Base-by-base conservation (phyloP, 2,113 vertebrate species). In the Rhabdornis inornatus region DNA sequence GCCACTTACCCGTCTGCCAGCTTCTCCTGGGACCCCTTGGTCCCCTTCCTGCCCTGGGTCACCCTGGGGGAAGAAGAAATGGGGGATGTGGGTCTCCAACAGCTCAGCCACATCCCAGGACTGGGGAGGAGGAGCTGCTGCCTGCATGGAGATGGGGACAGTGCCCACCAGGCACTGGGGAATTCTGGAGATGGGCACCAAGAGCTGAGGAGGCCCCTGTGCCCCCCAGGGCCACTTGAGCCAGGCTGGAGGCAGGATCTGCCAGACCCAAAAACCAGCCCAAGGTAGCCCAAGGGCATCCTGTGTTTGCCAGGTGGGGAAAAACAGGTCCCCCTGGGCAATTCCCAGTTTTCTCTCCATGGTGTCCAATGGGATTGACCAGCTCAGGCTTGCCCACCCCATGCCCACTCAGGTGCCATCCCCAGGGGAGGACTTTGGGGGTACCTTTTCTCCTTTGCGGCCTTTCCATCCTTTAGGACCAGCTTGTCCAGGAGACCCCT, bases 361-460 rank as follows among this genome's bases (percentile, higher is more conserved):
- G 3, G 49, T 24, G 7, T 79, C 40, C 31, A 33, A 2, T 0
- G 4, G 37, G 27, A 31, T 3, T 74, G 64, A 22, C 3, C 50
- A 61, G 33, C 57, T 42, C 75, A 63, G 60, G 31, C 50, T 53
- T 4, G 4, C 75, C 57, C 92, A 88, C 28, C 35, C 60, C 4
- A 2, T 25, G 8, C 13, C 60, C 15, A 2, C 17, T 31, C 8
- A 6, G 25, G 33, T 76, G 50, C 72, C 89, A 65, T 1, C 17
- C 2, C 0, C 33, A 44, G 59, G 56, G 33, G 9, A 56, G 10
- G 17, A 27, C 18, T 86, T 18, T 0, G 1, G n/a, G 22, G 30
- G 28, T 97, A 99, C 99, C 98, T 98, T 98, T 23, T 98, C 98
- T 95, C 99, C 99, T 94, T 98, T 98, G 22, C 11, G 9, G 35